These are phyloP conservation scores for Ptilodon capucinus DNA, from an alignment of 2,888 invertebrate genomes.

Conservation along the genomic window DNA sequence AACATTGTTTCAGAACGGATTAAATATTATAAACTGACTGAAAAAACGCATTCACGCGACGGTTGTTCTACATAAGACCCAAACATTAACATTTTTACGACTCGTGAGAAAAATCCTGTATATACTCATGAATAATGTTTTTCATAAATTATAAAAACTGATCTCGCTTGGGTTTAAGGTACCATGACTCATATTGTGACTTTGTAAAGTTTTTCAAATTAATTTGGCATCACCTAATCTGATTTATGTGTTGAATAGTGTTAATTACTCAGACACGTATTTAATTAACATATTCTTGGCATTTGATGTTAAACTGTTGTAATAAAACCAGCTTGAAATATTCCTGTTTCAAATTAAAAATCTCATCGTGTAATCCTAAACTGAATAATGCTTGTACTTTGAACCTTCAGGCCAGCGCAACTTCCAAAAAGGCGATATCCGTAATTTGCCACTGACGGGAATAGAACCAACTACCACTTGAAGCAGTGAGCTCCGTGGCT, in stretches of 20 bases:
- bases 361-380: no score
- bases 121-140: background rate
- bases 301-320: background rate
- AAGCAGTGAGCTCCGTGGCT: no score
- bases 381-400: no score
- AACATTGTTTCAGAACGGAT: no score
- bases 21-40: no score
- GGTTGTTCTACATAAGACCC: background rate
- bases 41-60: no score
- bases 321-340: background rate
- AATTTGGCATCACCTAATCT: background rate
- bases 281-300: background rate
- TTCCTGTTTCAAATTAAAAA: no score
- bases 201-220: background rate
- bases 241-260: background rate
- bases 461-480: no score
- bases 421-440: no score
- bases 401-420: no score
- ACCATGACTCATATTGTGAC: background rate
- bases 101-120: background rate
- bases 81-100: background rate
- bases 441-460: no score
- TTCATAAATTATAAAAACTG: background rate
- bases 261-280: background rate
- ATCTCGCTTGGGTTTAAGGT: no score